These are phyloP conservation scores for Sylvia borin DNA, from an alignment of 2,797 vertebrate species.

Conservation along the genomic window DNA sequence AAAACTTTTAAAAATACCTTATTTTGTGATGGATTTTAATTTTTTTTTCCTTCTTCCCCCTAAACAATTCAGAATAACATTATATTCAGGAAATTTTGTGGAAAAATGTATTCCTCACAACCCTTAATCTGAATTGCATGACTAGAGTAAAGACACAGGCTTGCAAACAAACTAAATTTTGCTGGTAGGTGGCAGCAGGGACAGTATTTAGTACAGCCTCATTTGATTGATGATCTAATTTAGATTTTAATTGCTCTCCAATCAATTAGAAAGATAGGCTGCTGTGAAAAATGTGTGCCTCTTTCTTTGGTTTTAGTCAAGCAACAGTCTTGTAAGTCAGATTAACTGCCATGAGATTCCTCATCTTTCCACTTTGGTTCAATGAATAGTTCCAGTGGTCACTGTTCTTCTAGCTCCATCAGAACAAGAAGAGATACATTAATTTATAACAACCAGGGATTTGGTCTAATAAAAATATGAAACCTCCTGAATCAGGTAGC, in stretches of 20 bases:
- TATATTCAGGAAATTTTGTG: not conserved
- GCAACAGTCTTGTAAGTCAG: not conserved
- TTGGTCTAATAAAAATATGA: not conserved
- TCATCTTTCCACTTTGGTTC: not conserved
- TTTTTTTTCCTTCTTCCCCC: no score
- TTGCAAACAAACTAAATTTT: not conserved
- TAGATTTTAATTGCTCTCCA: not conserved
- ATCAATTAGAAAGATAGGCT: not conserved
- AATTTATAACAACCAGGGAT: not conserved
- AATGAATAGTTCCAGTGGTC: not conserved
- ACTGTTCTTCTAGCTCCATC: not conserved
- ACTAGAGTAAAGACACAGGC: not conserved
- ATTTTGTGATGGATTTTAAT: not conserved
- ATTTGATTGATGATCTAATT: not conserved
- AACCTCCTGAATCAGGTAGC: not conserved
- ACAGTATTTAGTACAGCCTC: not conserved
- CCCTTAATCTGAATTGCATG: not conserved
- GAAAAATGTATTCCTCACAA: not conserved
- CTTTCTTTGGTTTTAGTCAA: not conserved
- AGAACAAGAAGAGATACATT: not conserved
- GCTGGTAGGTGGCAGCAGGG: not conserved
- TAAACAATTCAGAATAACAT: not conserved
- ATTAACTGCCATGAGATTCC: not conserved
- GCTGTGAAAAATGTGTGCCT: not conserved
- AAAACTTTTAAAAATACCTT: not conserved